Percentiles rank a stretch among this genome's conserved stretches.
phyloP scores from a whole-genome alignment of 2,888 invertebrate genomes.

The Caenorhabditis imperialis region DNA sequence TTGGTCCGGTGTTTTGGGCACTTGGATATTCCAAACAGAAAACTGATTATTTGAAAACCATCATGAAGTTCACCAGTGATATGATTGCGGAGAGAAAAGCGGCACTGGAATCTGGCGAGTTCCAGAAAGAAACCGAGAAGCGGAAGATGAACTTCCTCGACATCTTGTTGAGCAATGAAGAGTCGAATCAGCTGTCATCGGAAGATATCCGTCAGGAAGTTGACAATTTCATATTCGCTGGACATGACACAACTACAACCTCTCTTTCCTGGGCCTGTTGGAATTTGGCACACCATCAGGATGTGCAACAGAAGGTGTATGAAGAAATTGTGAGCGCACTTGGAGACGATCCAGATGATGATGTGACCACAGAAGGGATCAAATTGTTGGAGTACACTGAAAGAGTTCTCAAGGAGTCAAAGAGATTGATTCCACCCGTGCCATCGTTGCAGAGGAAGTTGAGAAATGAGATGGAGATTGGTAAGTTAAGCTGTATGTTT shows the following conservation, averaged over 20 bases:
- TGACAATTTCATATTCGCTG: constrained; percentile 80
- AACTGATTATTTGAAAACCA: constrained; percentile 18
- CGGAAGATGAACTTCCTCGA: constrained; percentile 79
- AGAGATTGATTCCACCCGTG: too few species aligned
- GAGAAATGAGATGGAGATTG: constrained; percentile 23
- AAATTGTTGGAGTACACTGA: too few species aligned
- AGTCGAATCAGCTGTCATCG: constrained; percentile 76
- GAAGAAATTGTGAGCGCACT: constrained; percentile 43
- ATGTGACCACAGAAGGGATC: too few species aligned
- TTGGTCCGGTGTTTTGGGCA: constrained; percentile 19
- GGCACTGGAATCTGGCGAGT: constrained; percentile 33
- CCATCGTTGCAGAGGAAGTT: constrained; percentile 55
- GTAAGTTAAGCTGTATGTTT: too few species aligned
- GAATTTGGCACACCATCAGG: constrained; percentile 61
- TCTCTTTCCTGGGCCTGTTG: constrained; percentile 61
- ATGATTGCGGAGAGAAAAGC: constrained; percentile 38
- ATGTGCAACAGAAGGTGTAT: constrained; percentile 55
- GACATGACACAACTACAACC: constrained; percentile 67
- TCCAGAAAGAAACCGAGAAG: constrained; percentile 25
- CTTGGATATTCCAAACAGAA: constrained; percentile 27
- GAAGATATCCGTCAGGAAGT: constrained; percentile 80
- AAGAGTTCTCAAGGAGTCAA: too few species aligned
- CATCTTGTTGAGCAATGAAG: constrained; percentile 78
- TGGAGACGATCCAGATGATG: too few species aligned
- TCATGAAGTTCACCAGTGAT: constrained; percentile 36